Evolutionary conservation across 2,113 vertebrate genomes (phyloP).

Genomic region (Hydrochoerus hydrochaeris): DNA sequence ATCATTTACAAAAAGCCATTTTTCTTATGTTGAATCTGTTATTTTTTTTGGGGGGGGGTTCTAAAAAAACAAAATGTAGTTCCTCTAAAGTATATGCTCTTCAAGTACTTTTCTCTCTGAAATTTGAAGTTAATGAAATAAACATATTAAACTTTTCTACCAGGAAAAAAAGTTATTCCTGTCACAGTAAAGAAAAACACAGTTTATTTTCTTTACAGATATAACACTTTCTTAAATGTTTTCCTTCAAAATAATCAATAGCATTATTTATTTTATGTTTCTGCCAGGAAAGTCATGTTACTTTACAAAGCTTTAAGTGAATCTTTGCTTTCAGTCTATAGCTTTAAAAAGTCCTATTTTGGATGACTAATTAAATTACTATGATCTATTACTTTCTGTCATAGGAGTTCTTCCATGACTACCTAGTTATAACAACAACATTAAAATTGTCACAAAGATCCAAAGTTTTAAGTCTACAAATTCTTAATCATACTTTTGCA

Average conservation of each 20-base stretch:
- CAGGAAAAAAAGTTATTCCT: not conserved
- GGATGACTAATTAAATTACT: slow-evolving; percentile 5
- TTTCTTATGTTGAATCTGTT: slow-evolving; percentile 33
- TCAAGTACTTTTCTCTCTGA: slow-evolving; percentile 35
- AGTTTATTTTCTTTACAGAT: slow-evolving; percentile 38
- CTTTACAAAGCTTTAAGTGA: not conserved
- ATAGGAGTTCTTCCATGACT: not conserved
- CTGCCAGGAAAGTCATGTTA: not conserved
- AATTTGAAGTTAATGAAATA: slow-evolving; percentile 60
- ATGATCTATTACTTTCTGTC: not conserved
- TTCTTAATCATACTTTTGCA: not conserved
- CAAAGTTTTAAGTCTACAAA: slow-evolving; percentile 41
- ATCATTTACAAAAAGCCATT: not conserved
- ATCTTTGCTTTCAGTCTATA: not conserved
- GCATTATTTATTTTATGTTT: not conserved
- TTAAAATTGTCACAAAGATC: not conserved
- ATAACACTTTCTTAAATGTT: slow-evolving; percentile 32
- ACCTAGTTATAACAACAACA: not conserved
- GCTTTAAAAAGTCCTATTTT: not conserved
- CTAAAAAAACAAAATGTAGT: slow-evolving; percentile 50
- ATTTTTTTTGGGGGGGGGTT: not conserved
- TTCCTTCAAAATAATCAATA: slow-evolving; percentile 18
- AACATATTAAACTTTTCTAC: slow-evolving; percentile 33
- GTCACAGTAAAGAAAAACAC: slow-evolving; percentile 31
- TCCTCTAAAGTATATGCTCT: slow-evolving; percentile 30